A percentile compares a stretch with the other conserved stretches of the same genome.
Conservation (phyloP, 2,797 vertebrate species). For the Acanthurus leucopareius region DNA sequence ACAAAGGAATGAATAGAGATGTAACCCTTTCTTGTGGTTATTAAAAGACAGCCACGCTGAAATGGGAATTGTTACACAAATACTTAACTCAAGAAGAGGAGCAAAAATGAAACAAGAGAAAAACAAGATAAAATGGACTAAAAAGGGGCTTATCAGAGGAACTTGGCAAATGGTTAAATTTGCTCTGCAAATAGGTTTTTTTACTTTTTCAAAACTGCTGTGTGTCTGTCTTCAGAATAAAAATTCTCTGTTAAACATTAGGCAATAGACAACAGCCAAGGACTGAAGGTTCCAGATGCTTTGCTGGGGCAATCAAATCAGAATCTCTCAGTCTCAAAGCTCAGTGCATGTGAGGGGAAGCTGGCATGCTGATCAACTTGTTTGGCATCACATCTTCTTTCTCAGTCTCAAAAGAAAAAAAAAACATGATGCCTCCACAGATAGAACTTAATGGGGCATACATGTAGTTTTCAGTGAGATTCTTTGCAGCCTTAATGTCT, state of each 20-base stretch:
- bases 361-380: slow-evolving; percentile 43
- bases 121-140: slow-evolving; percentile 13
- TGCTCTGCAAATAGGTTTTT: slow-evolving; percentile 2
- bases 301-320: slow-evolving; percentile 65
- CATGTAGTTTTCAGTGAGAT: not conserved
- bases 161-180: slow-evolving; percentile 10
- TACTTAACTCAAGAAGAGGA: not conserved
- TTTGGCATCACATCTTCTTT: slow-evolving; percentile 50
- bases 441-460: slow-evolving; percentile 19
- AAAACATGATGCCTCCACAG: slow-evolving; percentile 35
- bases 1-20: slow-evolving; percentile 62
- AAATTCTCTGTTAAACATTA: slow-evolving; percentile 31
- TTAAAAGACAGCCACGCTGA: slow-evolving; percentile 8
- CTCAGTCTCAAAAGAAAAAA: slow-evolving; percentile 36
- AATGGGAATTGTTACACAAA: slow-evolving; percentile 33
- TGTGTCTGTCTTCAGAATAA: slow-evolving; percentile 15
- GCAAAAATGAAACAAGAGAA: slow-evolving; percentile 24
- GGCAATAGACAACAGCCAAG: slow-evolving; percentile 18
- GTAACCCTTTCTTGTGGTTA: slow-evolving; percentile 30
- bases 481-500: slow-evolving; percentile 17
- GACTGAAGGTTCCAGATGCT: slow-evolving; percentile 41
- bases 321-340: slow-evolving; percentile 59
- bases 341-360: slow-evolving; percentile 42
- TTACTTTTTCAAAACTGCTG: not conserved
- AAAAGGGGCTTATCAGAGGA: slow-evolving; percentile 7